Percentiles rank a stretch among this genome's conserved stretches.
Evolutionary conservation across 2,888 invertebrate species (phyloP).

Genomic region (Drosophila mulleri): DNA sequence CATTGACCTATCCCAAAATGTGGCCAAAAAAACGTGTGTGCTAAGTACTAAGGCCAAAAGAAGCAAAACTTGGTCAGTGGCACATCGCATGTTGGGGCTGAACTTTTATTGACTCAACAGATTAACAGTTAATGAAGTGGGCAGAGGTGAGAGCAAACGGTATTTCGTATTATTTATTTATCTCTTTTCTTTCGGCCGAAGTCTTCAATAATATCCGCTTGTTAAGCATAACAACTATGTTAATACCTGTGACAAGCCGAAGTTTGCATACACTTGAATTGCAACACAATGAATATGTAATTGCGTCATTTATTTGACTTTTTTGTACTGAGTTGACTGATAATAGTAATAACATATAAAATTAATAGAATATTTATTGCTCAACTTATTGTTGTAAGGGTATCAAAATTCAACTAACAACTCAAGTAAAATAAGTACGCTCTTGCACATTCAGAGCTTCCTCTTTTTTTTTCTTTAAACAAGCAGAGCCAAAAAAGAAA

Average conservation of each 20-base stretch:
- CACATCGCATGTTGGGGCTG: constrained; percentile 43
- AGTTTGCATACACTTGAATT: not conserved
- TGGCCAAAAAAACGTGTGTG: constrained; percentile 38
- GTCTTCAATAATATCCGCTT: constrained; percentile 55
- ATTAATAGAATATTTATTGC: not conserved
- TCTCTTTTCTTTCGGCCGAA: constrained; percentile 14
- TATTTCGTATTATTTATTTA: constrained; percentile 31
- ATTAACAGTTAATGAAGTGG: constrained; percentile 68
- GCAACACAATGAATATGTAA: not conserved
- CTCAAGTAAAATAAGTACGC: constrained; percentile 36
- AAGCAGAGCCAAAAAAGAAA: constrained; percentile 11
- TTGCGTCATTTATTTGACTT: not conserved
- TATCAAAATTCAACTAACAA: constrained; percentile 2
- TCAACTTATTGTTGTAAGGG: not conserved
- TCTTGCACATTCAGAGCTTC: constrained; percentile 60
- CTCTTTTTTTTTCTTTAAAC: constrained; percentile 2
- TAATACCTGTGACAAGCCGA: not conserved
- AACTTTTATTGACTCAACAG: constrained; percentile 66
- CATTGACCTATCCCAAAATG: constrained; percentile 75
- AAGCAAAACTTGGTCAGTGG: constrained; percentile 72
- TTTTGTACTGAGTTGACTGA: not conserved
- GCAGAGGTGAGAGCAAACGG: constrained; percentile 22
- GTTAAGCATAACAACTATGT: constrained; percentile 50
- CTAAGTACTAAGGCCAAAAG: constrained; percentile 50
- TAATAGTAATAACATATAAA: not conserved